phyloP scores from a whole-genome alignment of 1,140 invertebrate genomes.

The Euura saliciscinereae region DNA sequence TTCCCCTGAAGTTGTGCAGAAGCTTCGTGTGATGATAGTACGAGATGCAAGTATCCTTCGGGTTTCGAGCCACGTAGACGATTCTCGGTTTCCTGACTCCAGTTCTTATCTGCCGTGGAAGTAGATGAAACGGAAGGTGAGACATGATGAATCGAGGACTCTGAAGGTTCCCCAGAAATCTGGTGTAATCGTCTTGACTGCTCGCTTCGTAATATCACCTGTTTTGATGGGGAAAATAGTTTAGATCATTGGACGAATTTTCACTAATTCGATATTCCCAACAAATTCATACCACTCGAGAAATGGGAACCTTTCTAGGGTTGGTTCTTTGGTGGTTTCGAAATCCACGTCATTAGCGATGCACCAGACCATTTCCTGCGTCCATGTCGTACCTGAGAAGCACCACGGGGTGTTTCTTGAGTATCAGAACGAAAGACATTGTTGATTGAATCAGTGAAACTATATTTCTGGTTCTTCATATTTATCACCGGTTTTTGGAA shows the following conservation, averaged over 20 bases:
- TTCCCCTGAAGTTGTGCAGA: slow-evolving; percentile 66
- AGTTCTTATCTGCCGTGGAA: slow-evolving; percentile 65
- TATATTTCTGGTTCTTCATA: no score
- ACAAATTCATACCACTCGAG: slow-evolving; percentile 55
- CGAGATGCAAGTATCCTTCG: slow-evolving; percentile 81
- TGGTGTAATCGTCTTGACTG: no score
- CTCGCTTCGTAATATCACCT: no score
- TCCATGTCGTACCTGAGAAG: slow-evolving; percentile 68
- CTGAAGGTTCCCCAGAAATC: no score
- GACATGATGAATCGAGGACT: slow-evolving; percentile 71
- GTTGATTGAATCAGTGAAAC: no score
- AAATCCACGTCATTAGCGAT: slow-evolving; percentile 63
- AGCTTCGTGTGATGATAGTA: slow-evolving; percentile 75
- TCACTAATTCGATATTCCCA: slow-evolving; percentile 44
- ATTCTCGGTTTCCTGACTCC: slow-evolving; percentile 64
- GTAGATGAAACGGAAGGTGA: slow-evolving; percentile 71
- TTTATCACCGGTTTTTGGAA: slow-evolving; percentile 60
- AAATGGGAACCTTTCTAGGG: slow-evolving; percentile 47
- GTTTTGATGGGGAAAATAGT: no score
- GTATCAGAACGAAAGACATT: no score
- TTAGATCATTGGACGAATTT: no score
- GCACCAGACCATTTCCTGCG: slow-evolving; percentile 68
- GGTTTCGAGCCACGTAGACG: slow-evolving; percentile 80
- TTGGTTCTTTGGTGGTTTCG: slow-evolving; percentile 52
- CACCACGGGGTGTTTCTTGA: no score